Conservation (phyloP, 2,888 invertebrate genomes). For the Brachypterus glaber region DNA sequence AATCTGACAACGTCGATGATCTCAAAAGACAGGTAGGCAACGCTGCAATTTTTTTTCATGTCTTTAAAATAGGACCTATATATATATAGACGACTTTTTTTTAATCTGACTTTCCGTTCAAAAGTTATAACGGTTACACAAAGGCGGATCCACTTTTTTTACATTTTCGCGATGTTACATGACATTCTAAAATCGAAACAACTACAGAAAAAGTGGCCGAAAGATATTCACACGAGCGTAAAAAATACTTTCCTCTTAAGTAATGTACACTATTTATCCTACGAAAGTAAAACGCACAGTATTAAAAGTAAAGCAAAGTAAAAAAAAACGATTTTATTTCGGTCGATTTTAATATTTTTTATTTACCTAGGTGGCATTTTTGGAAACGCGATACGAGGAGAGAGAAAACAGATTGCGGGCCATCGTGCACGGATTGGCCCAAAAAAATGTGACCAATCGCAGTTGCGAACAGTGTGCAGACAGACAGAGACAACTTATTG, state of each 20-base stretch:
- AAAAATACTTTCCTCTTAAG: too few relatives aligned
- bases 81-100: too few relatives aligned
- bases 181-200: too few relatives aligned
- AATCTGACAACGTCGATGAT: conserved; percentile 12
- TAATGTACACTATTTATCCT: too few relatives aligned
- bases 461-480: conserved; percentile 39
- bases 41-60: neutral
- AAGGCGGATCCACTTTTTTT: too few relatives aligned
- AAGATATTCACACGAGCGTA: too few relatives aligned
- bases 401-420: conserved; percentile 42
- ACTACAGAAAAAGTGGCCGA: too few relatives aligned
- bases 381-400: conserved; percentile 42
- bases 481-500: conserved; percentile 38
- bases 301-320: too few relatives aligned
- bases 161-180: too few relatives aligned
- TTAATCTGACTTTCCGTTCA: too few relatives aligned
- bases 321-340: neutral
- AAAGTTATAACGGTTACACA: too few relatives aligned
- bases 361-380: conserved; percentile 38
- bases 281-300: too few relatives aligned
- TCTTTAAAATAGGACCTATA: neutral
- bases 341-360: conserved; percentile 6
- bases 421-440: conserved; percentile 41
- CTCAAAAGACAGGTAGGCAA: conserved; percentile 2
- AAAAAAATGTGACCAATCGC: conserved; percentile 34